These are phyloP conservation scores for Steatornis caripensis DNA, from an alignment of 2,113 vertebrate species.

Conservation along the genomic window DNA sequence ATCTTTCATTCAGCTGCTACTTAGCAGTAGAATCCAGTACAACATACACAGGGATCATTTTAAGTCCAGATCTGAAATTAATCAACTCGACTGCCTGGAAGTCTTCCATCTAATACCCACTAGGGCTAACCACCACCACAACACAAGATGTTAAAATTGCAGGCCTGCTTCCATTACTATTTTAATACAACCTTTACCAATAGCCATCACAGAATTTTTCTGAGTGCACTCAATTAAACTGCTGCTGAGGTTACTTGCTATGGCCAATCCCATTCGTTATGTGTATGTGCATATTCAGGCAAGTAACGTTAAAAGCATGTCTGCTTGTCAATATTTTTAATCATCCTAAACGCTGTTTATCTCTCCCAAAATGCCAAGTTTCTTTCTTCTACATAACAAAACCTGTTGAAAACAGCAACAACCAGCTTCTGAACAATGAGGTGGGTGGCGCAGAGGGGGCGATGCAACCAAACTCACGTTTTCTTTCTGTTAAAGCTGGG, in stretches of 20 bases:
- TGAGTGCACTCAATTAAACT: background rate
- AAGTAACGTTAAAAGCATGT: background rate
- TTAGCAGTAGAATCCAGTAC: background rate
- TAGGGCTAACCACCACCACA: constrained; percentile 4
- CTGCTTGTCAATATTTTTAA: background rate
- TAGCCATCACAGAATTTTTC: background rate
- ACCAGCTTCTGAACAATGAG: background rate
- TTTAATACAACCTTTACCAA: background rate
- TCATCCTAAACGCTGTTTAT: background rate
- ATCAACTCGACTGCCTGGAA: background rate
- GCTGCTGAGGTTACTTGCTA: background rate
- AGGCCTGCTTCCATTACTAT: background rate
- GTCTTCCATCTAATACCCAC: background rate
- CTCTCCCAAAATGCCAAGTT: background rate
- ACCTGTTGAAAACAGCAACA: background rate
- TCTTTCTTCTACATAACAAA: background rate
- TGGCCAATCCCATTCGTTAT: background rate
- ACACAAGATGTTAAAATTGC: background rate
- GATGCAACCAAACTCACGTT: background rate
- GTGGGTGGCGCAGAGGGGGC: background rate
- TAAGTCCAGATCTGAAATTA: background rate
- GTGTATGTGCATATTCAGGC: background rate
- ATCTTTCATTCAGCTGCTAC: background rate
- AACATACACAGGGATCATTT: background rate
- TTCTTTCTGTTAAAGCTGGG: background rate